Evolutionary conservation across 1,140 invertebrate genomes (phyloP), one percentile per base, ranked within the genome.

Genomic region (Holotrichia oblita): DNA sequence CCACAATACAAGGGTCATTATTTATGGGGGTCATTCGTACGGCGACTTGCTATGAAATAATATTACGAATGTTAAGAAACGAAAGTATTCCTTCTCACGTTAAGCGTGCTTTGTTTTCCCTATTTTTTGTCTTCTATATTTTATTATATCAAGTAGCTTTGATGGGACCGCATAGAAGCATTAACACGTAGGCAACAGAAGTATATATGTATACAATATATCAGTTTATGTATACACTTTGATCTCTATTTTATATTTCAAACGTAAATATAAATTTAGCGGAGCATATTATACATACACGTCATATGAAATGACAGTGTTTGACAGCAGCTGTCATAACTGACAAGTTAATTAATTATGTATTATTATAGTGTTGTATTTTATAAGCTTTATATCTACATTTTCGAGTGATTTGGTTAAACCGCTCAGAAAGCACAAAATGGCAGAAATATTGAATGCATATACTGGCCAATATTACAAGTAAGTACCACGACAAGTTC

Each of bases 1-100:
- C 61, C 79, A 77, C 79, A 75, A 41, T 78, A 64, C 78, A 80
- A 78, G 77, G 69, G 79, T 61, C 77, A 76, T 81, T 81, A 81
- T 81, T 81, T 81, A 81, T 81, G 77, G 78, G 81, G 81, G 78
- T 79, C 81, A 81, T 76, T 79, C 17, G 41, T 76, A 73, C 42
- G 55, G 24, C 73, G 40, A 79, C 73, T 75, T 27, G 73, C 34
- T 61, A 72, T 42, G 61, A 77, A 77, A 77, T 77, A 64, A 80
- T 80, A 80, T 77, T 78, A 80, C 78, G 73, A 80, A 79, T 77
- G 74, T 77, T 77, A 80, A 78, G 34, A 69, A 80, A 78, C 22
- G 22, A 69, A 69, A 27, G 8, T 69, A 69, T 69, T 79, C 69
- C 75, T 69, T 76, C 75, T 79, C 61, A 48, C 75, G 64, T 77